phyloP scores from a whole-genome alignment of 1,140 invertebrate species.

The Berghia stephanieae region DNA sequence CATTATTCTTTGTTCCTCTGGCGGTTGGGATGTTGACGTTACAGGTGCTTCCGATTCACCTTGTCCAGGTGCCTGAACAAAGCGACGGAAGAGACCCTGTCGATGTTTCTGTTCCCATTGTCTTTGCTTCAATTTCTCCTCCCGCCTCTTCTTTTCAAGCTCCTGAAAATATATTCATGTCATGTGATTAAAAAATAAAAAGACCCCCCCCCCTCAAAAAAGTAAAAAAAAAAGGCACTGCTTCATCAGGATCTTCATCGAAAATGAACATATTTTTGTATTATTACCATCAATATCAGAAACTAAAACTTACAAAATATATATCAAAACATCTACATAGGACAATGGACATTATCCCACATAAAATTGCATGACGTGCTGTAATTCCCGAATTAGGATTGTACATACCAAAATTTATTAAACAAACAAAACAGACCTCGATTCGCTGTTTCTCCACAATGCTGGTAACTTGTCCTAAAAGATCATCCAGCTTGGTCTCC shows the following conservation, averaged over 20 bases:
- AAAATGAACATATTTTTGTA: too few relatives aligned
- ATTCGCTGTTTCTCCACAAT: constrained; percentile 62
- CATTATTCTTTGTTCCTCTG: constrained; percentile 28
- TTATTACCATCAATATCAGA: too few relatives aligned
- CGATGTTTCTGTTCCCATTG: constrained; percentile 62
- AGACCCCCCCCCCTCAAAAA: too few relatives aligned
- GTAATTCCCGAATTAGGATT: too few relatives aligned
- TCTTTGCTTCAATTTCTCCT: constrained; percentile 59
- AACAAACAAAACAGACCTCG: constrained; percentile 46
- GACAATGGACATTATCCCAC: too few relatives aligned
- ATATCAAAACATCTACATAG: too few relatives aligned
- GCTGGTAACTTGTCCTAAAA: constrained; percentile 61
- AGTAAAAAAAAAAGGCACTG: too few relatives aligned
- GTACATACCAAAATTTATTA: too few relatives aligned
- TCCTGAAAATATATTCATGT: constrained; percentile 47
- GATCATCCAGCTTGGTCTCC: constrained; percentile 62
- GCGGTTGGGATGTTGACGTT: constrained; percentile 26
- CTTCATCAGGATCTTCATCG: too few relatives aligned
- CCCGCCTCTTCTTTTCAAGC: constrained; percentile 57
- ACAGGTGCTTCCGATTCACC: constrained; percentile 38
- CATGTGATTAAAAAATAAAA: too few relatives aligned
- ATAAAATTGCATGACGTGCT: too few relatives aligned
- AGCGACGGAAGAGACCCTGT: constrained; percentile 54
- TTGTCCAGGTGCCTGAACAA: constrained; percentile 49
- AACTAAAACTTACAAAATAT: too few relatives aligned